These are phyloP conservation scores for Oryzias curvinotus DNA, from an alignment of 2,113 vertebrate species.

Conservation along the genomic window DNA sequence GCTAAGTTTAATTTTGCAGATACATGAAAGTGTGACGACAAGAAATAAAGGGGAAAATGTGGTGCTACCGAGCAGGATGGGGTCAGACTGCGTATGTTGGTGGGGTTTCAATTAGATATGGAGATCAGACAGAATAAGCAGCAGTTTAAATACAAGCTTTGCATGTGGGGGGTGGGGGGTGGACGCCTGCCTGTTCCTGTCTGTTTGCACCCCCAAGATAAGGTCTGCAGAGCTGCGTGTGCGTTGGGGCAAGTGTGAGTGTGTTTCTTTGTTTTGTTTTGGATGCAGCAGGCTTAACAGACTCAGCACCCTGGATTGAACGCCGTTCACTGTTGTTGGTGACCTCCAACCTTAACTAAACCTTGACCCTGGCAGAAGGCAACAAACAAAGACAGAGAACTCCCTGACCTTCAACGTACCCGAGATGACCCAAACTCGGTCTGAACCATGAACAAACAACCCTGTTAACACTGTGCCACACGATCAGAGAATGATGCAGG, in stretches of 20 bases:
- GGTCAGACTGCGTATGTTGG: slow-evolving; percentile 31
- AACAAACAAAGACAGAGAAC: slow-evolving; percentile 62
- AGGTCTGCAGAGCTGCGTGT: slow-evolving; percentile 48
- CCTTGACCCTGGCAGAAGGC: slow-evolving; percentile 78
- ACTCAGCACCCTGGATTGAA: slow-evolving; percentile 61
- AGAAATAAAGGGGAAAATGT: neutral
- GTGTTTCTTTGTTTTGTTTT: slow-evolving; percentile 51
- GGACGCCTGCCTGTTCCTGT: slow-evolving; percentile 53
- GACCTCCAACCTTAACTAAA: slow-evolving; percentile 76
- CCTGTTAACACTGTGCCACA: slow-evolving; percentile 22
- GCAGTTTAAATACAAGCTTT: slow-evolving; percentile 66
- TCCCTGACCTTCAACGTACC: slow-evolving; percentile 41
- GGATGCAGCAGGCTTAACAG: slow-evolving; percentile 60
- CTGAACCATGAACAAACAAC: slow-evolving; percentile 54
- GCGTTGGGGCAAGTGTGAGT: slow-evolving; percentile 15
- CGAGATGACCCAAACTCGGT: slow-evolving; percentile 39
- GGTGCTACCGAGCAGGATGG: slow-evolving; percentile 8
- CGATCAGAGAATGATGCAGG: slow-evolving; percentile 38
- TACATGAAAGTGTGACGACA: neutral
- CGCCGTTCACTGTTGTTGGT: slow-evolving; percentile 62
- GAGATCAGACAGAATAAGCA: slow-evolving; percentile 79
- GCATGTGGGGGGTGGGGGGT: slow-evolving; percentile 54
- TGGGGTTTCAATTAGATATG: slow-evolving; percentile 80
- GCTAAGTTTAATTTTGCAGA: slow-evolving; percentile 11
- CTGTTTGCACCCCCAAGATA: slow-evolving; percentile 60